These are phyloP conservation scores for Scolopax rusticola DNA, from an alignment of 2,797 vertebrate genomes.

Conservation along the genomic window DNA sequence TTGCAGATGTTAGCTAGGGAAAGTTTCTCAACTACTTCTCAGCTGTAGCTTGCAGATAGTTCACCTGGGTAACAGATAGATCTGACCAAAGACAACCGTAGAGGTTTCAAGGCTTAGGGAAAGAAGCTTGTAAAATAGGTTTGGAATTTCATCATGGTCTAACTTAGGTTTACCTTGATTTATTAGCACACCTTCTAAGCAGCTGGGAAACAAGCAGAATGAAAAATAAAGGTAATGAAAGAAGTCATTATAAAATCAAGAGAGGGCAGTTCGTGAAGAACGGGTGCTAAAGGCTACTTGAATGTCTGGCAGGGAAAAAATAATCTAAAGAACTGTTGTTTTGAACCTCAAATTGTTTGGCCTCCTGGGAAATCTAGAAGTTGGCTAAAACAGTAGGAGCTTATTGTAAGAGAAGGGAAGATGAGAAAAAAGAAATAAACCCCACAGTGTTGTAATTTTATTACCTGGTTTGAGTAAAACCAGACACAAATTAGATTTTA, in stretches of 20 bases:
- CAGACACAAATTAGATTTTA: slow-evolving; percentile 3
- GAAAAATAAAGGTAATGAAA: neutral
- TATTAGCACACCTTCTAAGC: neutral
- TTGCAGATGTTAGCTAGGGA: neutral
- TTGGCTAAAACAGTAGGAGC: neutral
- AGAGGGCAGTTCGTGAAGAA: neutral
- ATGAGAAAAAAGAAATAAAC: neutral
- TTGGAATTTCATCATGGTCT: neutral
- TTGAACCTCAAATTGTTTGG: neutral
- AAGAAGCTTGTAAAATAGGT: neutral
- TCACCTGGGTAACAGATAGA: neutral
- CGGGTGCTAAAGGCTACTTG: neutral
- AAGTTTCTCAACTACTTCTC: neutral
- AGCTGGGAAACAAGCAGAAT: neutral
- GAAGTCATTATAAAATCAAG: neutral
- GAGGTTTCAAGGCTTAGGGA: neutral
- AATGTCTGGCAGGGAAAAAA: neutral
- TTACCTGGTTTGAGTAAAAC: neutral
- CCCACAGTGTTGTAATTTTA: neutral
- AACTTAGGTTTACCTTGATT: neutral
- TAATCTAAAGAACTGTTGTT: neutral
- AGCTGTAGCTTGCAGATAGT: neutral
- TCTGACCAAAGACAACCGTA: neutral
- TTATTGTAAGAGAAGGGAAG: neutral
- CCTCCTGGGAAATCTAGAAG: neutral